These are phyloP conservation scores for Chrysochloris asiatica DNA, from an alignment of 2,113 vertebrate species.

Conservation along the genomic window DNA sequence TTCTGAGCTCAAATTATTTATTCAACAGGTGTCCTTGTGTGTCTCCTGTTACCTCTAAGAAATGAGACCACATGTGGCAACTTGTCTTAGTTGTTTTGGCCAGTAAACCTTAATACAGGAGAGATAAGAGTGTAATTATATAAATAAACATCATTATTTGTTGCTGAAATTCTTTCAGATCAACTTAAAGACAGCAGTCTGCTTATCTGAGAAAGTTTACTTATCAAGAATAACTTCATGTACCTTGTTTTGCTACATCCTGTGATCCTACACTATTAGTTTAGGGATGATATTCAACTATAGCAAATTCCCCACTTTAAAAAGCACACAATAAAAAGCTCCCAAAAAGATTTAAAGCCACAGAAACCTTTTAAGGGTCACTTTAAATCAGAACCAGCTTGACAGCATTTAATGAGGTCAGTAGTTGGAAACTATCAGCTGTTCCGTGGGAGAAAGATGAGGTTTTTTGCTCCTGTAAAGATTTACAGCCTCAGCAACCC, in stretches of 20 bases:
- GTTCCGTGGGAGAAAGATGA: too few relatives aligned
- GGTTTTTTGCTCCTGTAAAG: too few relatives aligned
- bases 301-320: not conserved
- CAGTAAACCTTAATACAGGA: too few relatives aligned
- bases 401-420: too few relatives aligned
- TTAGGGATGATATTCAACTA: not conserved
- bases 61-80: not conserved
- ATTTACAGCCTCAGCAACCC: too few relatives aligned
- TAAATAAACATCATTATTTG: too few relatives aligned
- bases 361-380: too few relatives aligned
- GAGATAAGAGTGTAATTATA: not conserved
- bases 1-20: not conserved
- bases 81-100: too few relatives aligned
- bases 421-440: too few relatives aligned
- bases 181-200: not conserved
- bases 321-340: slow-evolving; percentile 2
- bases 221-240: not conserved
- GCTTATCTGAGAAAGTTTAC: not conserved
- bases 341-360: too few relatives aligned
- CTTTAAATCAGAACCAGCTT: too few relatives aligned
- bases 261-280: not conserved
- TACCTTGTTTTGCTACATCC: not conserved
- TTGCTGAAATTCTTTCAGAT: slow-evolving; percentile 25
- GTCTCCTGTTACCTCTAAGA: not conserved
- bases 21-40: not conserved